Percentiles rank a stretch among this genome's conserved stretches.
Evolutionary conservation across 2,888 invertebrate species (phyloP).

Genomic region (Lordiphosa fenestrarum): DNA sequence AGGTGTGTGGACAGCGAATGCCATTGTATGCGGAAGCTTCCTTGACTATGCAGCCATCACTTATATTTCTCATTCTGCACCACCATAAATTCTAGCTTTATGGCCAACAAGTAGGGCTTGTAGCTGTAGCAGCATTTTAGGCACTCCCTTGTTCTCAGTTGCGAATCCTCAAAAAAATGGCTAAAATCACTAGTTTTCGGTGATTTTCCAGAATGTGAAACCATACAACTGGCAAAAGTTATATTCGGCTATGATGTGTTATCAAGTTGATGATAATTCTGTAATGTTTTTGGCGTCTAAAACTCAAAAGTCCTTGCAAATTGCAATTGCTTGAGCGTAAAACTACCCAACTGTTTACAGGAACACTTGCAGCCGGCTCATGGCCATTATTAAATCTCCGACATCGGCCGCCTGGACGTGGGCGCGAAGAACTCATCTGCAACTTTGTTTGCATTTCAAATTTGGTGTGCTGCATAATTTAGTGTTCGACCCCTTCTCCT

Average conservation of each 20-base stretch:
- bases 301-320: no score
- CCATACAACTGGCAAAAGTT: no score
- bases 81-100: slow-evolving; percentile 3
- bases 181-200: no score
- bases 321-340: background rate
- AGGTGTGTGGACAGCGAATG: slow-evolving; percentile 9
- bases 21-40: slow-evolving; percentile 3
- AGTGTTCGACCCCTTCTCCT: slow-evolving; percentile 34
- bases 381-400: slow-evolving; percentile 22
- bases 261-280: no score
- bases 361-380: slow-evolving; percentile 5
- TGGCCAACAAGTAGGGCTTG: slow-evolving; percentile 7
- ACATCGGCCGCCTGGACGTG: slow-evolving; percentile 20
- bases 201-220: no score
- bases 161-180: no score
- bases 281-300: no score
- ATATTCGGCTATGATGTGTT: no score
- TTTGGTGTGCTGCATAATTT: slow-evolving; percentile 63
- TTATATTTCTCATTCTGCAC: background rate
- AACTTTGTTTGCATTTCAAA: slow-evolving; percentile 69
- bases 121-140: background rate
- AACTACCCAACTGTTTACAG: slow-evolving; percentile 7
- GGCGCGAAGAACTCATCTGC: slow-evolving; percentile 20
- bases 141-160: background rate
- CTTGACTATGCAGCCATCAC: no score